phyloP scores from a whole-genome alignment of 2,888 invertebrate genomes.

The Gastracanthus pulcherrimus region DNA sequence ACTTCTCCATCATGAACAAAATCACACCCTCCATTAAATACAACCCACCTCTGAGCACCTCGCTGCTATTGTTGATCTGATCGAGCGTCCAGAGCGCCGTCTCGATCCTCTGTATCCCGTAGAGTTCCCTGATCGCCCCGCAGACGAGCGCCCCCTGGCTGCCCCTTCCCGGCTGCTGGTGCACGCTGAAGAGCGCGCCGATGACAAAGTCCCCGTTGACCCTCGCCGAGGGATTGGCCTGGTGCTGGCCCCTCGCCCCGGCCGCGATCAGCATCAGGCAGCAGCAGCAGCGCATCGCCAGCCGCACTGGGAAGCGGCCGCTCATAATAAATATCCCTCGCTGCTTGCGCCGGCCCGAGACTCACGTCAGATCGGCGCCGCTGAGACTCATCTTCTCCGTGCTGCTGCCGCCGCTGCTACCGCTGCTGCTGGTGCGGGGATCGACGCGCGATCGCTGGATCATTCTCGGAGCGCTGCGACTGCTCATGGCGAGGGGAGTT shows the following conservation, averaged over 20 bases:
- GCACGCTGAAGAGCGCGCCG: slow-evolving; percentile 70
- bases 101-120: slow-evolving; percentile 70
- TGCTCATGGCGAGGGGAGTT: not conserved
- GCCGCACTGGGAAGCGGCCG: not conserved
- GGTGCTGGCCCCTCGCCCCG: too few relatives aligned
- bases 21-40: too few relatives aligned
- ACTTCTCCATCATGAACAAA: too few relatives aligned
- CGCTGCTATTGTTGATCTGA: slow-evolving; percentile 80
- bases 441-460: not conserved
- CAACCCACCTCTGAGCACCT: slow-evolving; percentile 51
- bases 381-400: not conserved
- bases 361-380: not conserved
- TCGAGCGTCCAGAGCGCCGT: slow-evolving; percentile 78
- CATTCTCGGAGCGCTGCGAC: too few relatives aligned
- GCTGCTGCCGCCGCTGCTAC: too few relatives aligned
- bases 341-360: not conserved
- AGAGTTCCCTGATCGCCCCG: slow-evolving; percentile 67
- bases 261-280: not conserved
- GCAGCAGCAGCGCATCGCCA: slow-evolving; percentile 13
- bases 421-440: too few relatives aligned
- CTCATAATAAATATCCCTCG: too few relatives aligned
- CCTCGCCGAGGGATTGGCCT: slow-evolving; percentile 63
- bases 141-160: slow-evolving; percentile 67
- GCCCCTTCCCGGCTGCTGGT: slow-evolving; percentile 65
- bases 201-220: slow-evolving; percentile 68